phyloP scores from a whole-genome alignment of 2,888 invertebrate genomes.

The Lasioglossum morio region DNA sequence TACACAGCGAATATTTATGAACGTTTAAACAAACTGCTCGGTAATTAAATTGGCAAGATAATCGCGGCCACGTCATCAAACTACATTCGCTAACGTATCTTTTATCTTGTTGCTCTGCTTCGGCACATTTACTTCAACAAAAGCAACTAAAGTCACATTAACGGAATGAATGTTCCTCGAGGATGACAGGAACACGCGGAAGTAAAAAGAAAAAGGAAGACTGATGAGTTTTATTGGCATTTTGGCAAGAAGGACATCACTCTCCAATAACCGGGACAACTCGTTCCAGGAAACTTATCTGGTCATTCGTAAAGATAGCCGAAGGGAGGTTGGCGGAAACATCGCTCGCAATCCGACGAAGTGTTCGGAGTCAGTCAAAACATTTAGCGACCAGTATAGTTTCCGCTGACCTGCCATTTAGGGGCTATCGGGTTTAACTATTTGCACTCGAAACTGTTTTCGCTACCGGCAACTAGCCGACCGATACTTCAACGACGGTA shows the following conservation, averaged over 20 bases:
- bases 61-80: not conserved
- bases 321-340: not conserved
- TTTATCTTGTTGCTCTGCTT: not conserved
- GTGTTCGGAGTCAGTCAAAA: not conserved
- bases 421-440: not conserved
- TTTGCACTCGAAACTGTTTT: conserved; percentile 5
- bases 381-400: not conserved
- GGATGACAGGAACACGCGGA: not conserved
- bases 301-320: not conserved
- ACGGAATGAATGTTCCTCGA: not conserved
- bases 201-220: not conserved
- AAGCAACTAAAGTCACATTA: not conserved
- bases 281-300: not conserved
- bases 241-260: conserved; percentile 1
- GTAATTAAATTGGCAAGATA: not conserved
- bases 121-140: not conserved
- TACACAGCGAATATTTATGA: not conserved
- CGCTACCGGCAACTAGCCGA: not conserved
- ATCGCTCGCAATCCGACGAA: not conserved
- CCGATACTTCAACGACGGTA: not conserved
- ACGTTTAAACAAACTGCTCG: not conserved
- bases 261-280: conserved; percentile 5
- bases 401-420: conserved; percentile 1
- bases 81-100: not conserved
- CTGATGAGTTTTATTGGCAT: conserved; percentile 1